Percentiles rank a stretch among this genome's conserved stretches.
phyloP scores from a whole-genome alignment of 2,113 vertebrate species.

The Alexandromys fortis region DNA sequence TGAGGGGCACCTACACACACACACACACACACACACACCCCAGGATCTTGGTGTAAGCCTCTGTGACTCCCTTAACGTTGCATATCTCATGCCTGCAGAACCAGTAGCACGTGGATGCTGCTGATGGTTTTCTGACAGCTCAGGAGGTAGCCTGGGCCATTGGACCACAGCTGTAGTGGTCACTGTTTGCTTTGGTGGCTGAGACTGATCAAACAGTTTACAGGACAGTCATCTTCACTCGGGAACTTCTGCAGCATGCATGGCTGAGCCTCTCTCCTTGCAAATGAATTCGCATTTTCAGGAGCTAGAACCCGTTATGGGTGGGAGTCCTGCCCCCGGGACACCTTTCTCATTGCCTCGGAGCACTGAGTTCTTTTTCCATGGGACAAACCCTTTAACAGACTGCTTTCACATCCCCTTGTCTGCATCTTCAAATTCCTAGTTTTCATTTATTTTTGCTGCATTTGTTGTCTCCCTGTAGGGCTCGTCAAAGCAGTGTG shows the following conservation, averaged over 20 bases:
- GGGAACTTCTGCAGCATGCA: background rate
- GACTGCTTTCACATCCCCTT: background rate
- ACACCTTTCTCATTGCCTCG: background rate
- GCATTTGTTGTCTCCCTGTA: background rate
- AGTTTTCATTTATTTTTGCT: background rate
- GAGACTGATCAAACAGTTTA: background rate
- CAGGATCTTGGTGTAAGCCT: no score
- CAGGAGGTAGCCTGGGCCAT: background rate
- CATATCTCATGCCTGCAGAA: no score
- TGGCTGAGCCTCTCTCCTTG: background rate
- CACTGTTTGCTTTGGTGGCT: background rate
- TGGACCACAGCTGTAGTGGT: background rate
- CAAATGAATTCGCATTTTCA: background rate
- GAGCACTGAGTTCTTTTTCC: background rate
- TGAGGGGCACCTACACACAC: background rate
- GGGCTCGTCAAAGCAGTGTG: background rate
- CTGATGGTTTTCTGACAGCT: background rate
- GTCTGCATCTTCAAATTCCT: background rate
- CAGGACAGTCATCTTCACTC: background rate
- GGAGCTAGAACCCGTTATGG: background rate
- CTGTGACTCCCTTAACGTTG: no score
- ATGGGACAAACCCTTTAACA: background rate
- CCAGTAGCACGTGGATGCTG: background rate
- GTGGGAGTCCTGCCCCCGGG: background rate
- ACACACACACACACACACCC: no score